Conservation (phyloP, 1,140 invertebrate species). For the Drosophila kohkoa region DNA sequence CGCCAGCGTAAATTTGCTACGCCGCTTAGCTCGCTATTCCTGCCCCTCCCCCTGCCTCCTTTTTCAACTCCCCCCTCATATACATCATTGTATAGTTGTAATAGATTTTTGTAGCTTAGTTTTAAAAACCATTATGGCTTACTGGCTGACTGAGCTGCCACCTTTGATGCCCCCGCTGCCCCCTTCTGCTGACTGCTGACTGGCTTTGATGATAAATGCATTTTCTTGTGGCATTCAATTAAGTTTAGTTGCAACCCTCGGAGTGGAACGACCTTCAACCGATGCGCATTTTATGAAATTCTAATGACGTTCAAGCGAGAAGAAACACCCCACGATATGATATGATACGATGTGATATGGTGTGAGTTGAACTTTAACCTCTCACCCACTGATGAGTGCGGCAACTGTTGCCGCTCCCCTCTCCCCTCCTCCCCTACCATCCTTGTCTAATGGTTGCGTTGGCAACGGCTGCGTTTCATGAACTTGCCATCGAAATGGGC, state of each 20-base stretch:
- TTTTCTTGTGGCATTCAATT: conserved; percentile 71
- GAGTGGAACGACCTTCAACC: conserved; percentile 29
- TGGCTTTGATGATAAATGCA: conserved; percentile 68
- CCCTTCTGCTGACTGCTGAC: too few species aligned
- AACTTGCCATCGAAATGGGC: conserved; percentile 53
- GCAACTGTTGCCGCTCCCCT: conserved; percentile 6
- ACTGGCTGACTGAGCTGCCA: conserved; percentile 9
- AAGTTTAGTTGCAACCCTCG: conserved; percentile 43
- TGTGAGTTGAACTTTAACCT: neutral
- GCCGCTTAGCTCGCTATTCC: conserved; percentile 53
- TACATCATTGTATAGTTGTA: conserved; percentile 28
- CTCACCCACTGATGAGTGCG: neutral
- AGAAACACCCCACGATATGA: neutral
- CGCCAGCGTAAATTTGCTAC: conserved; percentile 70
- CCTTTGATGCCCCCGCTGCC: neutral
- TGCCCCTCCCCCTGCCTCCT: neutral
- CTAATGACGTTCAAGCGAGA: conserved; percentile 67
- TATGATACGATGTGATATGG: too few species aligned
- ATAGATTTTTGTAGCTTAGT: conserved; percentile 72
- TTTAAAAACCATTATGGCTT: conserved; percentile 50
- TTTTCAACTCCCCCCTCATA: neutral
- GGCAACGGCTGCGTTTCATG: conserved; percentile 62
- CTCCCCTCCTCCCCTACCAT: too few species aligned
- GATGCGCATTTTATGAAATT: conserved; percentile 68
- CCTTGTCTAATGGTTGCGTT: conserved; percentile 35